phyloP scores from a whole-genome alignment of 2,888 invertebrate genomes.

The Mythimna ferrago region DNA sequence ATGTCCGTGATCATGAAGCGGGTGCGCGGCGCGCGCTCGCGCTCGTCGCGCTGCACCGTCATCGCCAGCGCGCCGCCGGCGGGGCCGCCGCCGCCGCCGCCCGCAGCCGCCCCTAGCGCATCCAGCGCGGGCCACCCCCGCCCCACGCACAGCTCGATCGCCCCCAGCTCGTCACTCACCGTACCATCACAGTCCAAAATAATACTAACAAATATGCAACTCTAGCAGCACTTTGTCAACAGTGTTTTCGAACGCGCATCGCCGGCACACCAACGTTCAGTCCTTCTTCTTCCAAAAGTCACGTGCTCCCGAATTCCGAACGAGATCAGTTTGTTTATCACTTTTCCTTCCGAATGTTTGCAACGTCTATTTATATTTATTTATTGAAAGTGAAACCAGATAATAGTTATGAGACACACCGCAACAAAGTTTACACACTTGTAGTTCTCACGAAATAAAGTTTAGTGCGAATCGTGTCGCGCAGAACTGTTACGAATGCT shows the following conservation, averaged over 20 bases:
- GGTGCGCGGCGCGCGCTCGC: conserved; percentile 95
- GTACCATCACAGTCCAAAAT: conserved; percentile 71
- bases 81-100: conserved; percentile 81
- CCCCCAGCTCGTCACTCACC: conserved; percentile 77
- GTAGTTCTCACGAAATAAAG: conserved; percentile 55
- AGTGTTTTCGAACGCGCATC: conserved; percentile 60
- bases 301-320: conserved; percentile 35
- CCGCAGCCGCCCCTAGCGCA: conserved; percentile 81
- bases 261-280: conserved; percentile 49
- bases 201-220: conserved; percentile 38
- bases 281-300: conserved; percentile 28
- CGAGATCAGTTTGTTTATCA: conserved; percentile 45
- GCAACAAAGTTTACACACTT: conserved; percentile 53
- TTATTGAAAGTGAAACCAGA: conserved; percentile 18
- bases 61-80: conserved; percentile 90
- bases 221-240: conserved; percentile 52
- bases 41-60: conserved; percentile 92
- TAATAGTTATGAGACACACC: conserved; percentile 26
- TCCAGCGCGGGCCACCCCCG: conserved; percentile 83
- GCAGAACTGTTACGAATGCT: conserved; percentile 34
- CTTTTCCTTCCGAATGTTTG: conserved; percentile 39
- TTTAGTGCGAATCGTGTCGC: conserved; percentile 42
- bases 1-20: conserved; percentile 98
- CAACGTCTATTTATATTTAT: conserved; percentile 21
- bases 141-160: conserved; percentile 78